Base-by-base conservation (phyloP, 2,113 vertebrate genomes). In the Heteronetta atricapilla region DNA sequence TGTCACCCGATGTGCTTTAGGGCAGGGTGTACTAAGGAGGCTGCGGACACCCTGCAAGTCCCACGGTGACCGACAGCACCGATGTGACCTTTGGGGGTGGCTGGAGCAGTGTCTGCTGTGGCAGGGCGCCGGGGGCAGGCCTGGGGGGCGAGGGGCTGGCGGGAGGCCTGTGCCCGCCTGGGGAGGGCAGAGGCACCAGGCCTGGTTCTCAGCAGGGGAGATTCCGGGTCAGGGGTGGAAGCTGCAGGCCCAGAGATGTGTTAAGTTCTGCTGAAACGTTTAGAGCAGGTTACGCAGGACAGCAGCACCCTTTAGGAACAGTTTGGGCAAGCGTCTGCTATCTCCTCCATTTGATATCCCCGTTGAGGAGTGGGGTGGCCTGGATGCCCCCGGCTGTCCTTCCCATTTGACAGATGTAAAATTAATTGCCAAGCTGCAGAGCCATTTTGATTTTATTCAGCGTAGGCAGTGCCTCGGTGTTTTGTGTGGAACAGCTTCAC, bases 71-170 rank as follows among this genome's bases (percentile, higher is more conserved):
- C 34, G 53, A 3, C 14, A 53, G 42, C 5, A 4, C 26, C 3
- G 50, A 19, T 19, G 29, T 10, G 17, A 50, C 55, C 55, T 40
- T 6, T 11, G 3, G 56, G 21, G 55, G 5, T 31, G 64, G 10
- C 50, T 25, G 23, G 50, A 52, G 6, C 29, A 29, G 29, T 5
- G 18, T 7, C n/a, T 10, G 13, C 52, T 36, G 23, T 4, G 38
- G 63, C 40, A 25, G 78, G 31, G 33, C 52, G 5, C 40, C 15
- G 7, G 3, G 7, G 3, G 68, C 8, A 1, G 25, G 42, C 6
- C 67, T 25, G 1, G 2, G 5, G 80, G 33, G 52, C 19, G 1
- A 8, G 40, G 70, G 52, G 1, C 5, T 6, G 62, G 42, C 8
- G 28, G 10, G 52, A 8, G 23, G 80, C 4, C 36, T 5, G 10